Percentiles rank a stretch among this genome's conserved stretches.
phyloP scores from a whole-genome alignment of 1,140 invertebrate species.

The Cydia fagiglandana region DNA sequence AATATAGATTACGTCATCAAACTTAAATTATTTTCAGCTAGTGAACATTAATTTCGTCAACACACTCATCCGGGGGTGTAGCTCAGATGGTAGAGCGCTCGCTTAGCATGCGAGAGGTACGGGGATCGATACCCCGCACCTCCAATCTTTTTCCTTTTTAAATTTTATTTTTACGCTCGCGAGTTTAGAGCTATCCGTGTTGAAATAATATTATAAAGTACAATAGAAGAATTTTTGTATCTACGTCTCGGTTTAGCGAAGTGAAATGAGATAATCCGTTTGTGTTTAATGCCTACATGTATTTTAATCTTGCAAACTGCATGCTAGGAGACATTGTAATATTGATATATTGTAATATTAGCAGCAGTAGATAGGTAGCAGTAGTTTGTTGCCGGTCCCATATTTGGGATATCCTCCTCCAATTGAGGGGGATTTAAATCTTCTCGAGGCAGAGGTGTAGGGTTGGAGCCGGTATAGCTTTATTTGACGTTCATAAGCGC shows the following conservation, averaged over 20 bases:
- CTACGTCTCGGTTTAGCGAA: neutral
- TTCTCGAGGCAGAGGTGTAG: too few species aligned
- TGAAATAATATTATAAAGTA: conserved; percentile 17
- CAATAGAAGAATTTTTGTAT: conserved; percentile 16
- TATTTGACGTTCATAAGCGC: too few species aligned
- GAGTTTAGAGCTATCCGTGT: neutral
- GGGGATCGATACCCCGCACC: conserved; percentile 87
- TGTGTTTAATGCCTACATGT: neutral
- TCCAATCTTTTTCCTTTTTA: conserved; percentile 76
- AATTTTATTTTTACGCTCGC: conserved; percentile 21
- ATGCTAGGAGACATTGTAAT: too few species aligned
- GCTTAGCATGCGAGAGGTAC: conserved; percentile 90
- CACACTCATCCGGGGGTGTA: conserved; percentile 80
- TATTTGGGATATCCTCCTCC: too few species aligned
- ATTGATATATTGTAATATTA: too few species aligned
- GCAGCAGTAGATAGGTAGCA: too few species aligned
- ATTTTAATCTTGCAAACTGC: neutral
- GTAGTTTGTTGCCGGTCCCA: too few species aligned
- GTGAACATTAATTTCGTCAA: neutral
- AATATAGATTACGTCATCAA: conserved; percentile 15
- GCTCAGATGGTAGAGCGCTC: conserved; percentile 90
- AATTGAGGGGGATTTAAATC: too few species aligned
- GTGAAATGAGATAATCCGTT: neutral
- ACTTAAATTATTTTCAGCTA: neutral
- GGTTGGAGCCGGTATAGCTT: too few species aligned